phyloP scores from a whole-genome alignment of 2,113 vertebrate genomes.

The Pangasianodon gigas region DNA sequence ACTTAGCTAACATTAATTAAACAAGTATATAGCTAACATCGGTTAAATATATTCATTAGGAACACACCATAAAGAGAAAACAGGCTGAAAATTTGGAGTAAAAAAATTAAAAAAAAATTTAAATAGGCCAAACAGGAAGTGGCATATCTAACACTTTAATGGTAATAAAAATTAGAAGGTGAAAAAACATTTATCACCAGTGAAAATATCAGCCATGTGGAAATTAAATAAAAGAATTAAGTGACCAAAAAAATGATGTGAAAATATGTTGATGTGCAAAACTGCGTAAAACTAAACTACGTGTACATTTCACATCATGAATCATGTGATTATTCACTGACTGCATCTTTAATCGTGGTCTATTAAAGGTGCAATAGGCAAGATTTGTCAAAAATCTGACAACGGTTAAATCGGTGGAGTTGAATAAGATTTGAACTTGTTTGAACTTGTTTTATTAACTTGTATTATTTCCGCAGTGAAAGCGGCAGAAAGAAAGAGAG shows the following conservation, averaged over 20 bases:
- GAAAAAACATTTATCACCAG: too few relatives aligned
- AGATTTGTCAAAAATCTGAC: neutral
- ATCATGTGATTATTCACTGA: neutral
- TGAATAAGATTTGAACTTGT: neutral
- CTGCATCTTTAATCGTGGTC: neutral
- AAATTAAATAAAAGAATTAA: too few relatives aligned
- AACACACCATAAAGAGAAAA: too few relatives aligned
- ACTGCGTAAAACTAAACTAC: too few relatives aligned
- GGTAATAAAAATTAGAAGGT: too few relatives aligned
- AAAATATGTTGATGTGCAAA: neutral
- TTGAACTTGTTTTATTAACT: too few relatives aligned
- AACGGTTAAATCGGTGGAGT: neutral
- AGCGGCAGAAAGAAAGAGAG: conserved; percentile 29
- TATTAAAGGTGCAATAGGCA: too few relatives aligned
- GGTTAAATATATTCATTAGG: neutral
- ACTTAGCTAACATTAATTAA: neutral
- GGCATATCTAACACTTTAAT: too few relatives aligned
- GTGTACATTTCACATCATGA: neutral
- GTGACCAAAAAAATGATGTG: too few relatives aligned
- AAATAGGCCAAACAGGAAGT: too few relatives aligned
- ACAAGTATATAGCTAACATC: neutral
- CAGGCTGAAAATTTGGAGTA: too few relatives aligned
- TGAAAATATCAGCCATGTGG: neutral
- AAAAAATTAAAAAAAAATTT: too few relatives aligned
- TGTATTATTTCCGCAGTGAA: neutral